Conservation (phyloP, 2,797 vertebrate genomes). For the Pipistrellus kuhlii region DNA sequence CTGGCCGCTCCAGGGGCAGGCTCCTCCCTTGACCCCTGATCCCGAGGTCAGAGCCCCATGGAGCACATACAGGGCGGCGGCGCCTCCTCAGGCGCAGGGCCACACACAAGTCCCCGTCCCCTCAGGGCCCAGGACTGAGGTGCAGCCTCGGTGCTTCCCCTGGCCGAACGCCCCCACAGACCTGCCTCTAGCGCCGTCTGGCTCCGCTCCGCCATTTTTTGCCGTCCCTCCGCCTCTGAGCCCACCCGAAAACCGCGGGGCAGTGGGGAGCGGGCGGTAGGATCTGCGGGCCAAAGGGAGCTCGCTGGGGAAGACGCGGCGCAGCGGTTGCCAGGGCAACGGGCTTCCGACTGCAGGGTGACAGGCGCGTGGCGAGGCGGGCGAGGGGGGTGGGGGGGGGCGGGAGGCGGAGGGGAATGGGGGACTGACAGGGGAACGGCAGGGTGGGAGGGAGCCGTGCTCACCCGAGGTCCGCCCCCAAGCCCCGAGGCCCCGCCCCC, state of each 20-base stretch:
- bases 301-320: constrained; percentile 56
- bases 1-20: background rate
- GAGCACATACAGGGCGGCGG: background rate
- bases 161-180: constrained; percentile 82
- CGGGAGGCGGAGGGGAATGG: no score
- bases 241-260: constrained; percentile 74
- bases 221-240: constrained; percentile 80
- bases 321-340: constrained; percentile 54
- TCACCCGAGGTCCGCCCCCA: background rate
- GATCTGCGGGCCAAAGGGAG: constrained; percentile 60
- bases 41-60: background rate
- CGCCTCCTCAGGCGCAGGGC: background rate
- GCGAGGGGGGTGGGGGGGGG: background rate
- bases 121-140: constrained; percentile 37
- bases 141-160: background rate
- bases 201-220: constrained; percentile 90
- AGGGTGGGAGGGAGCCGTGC: no score
- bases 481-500: background rate
- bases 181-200: constrained; percentile 87
- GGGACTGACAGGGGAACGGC: no score
- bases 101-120: background rate
- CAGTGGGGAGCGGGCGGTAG: constrained; percentile 50
- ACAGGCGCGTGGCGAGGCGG: accelerated
- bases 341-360: background rate
- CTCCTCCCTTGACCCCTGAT: constrained; percentile 60